Conservation (phyloP, 2,888 invertebrate species). For the Agrotis ipsilon region DNA sequence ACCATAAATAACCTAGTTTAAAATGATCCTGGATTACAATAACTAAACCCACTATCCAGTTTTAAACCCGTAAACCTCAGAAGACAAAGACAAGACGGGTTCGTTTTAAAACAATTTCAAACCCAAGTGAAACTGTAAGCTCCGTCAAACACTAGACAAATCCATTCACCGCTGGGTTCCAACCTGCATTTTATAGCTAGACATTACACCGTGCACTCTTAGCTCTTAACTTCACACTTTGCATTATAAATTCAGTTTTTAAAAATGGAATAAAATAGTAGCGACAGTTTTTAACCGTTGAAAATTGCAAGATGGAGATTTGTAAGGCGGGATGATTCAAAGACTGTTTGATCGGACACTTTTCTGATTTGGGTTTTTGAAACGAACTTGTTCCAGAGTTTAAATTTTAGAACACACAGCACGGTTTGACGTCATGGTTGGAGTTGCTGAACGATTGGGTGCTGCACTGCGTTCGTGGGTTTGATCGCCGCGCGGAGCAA, state of each 20-base stretch:
- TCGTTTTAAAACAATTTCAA: slow-evolving; percentile 31
- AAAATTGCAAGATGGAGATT: slow-evolving; percentile 34
- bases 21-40: neutral
- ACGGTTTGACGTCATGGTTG: too few species aligned
- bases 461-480: too few species aligned
- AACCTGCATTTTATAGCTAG: slow-evolving; percentile 63
- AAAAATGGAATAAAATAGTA: slow-evolving; percentile 56
- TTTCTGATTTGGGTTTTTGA: neutral
- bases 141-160: slow-evolving; percentile 50
- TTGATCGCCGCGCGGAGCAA: too few species aligned
- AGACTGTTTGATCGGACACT: slow-evolving; percentile 7
- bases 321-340: slow-evolving; percentile 20
- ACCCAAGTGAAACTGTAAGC: slow-evolving; percentile 34
- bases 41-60: neutral
- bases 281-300: slow-evolving; percentile 48
- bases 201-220: slow-evolving; percentile 55
- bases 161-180: slow-evolving; percentile 33
- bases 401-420: too few species aligned
- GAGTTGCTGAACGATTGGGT: too few species aligned
- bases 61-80: neutral
- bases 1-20: too few species aligned
- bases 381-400: too few species aligned
- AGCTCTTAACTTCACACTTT: slow-evolving; percentile 60
- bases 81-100: slow-evolving; percentile 12
- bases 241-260: slow-evolving; percentile 60